phyloP scores from a whole-genome alignment of 2,113 vertebrate species.

The Petroica traversi region DNA sequence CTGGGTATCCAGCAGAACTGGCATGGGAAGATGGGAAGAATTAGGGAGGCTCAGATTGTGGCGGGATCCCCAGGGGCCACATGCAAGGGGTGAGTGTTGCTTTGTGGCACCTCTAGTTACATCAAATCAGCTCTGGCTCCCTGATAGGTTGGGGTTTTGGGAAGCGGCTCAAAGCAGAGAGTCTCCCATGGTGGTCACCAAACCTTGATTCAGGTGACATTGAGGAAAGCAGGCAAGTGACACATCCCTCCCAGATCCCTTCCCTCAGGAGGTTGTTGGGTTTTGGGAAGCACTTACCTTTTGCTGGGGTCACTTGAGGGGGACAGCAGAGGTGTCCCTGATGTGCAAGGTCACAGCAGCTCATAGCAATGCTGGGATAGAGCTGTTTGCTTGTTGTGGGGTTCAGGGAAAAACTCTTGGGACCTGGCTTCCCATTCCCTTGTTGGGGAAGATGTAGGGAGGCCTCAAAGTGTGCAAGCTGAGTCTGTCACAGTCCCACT shows the following conservation, averaged over 20 bases:
- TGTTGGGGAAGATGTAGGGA: accelerated
- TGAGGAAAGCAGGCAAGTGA: neutral
- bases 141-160: neutral
- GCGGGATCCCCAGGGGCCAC: accelerated
- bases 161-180: neutral
- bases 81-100: neutral
- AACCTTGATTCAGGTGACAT: neutral
- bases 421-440: neutral
- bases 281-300: neutral
- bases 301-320: accelerated
- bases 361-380: neutral
- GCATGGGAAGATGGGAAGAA: neutral
- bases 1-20: neutral
- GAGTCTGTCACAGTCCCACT: neutral
- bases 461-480: neutral
- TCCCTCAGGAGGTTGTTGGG: neutral
- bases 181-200: neutral
- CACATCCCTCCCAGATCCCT: neutral
- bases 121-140: neutral
- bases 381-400: neutral
- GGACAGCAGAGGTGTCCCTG: neutral
- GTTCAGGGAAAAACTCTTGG: neutral
- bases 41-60: accelerated
- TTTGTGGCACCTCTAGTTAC: neutral
- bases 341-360: neutral